Base-by-base conservation (phyloP, 2,797 vertebrate species). In the Gephyroberyx darwinii region DNA sequence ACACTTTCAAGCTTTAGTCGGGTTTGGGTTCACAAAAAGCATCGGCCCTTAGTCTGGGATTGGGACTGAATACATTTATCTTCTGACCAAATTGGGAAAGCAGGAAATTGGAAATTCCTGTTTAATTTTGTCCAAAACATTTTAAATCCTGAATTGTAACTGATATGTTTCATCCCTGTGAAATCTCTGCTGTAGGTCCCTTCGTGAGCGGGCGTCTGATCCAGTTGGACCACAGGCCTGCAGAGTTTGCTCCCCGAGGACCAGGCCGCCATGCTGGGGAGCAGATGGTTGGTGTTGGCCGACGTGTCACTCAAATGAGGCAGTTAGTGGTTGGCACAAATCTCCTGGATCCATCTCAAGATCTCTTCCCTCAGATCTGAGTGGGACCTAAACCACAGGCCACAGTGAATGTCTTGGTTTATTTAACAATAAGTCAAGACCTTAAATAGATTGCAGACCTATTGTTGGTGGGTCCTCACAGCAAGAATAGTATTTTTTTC, bases 321-420 rank as follows among this genome's bases (percentile, higher is more conserved):
- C 81, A 13, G 26, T 80, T 70, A 80, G 53, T 61, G 58, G 77
- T 75, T 80, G 81, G 75, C 75, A 71, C 51, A 65, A 64, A 59
- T 19, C 19, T 67, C 47, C 33, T 74, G 68, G 72, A 71, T 68
- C 57, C 33, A 60, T 65, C n/a, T 82, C 75, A 63, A 68, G 30
- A 54, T 26, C 31, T 41, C 9, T 13, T 73, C 26, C 14, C 56
- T 69, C 69, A 35, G 51, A 35, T 22, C 16, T 50, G 35, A 75
- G 22, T 16, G 12, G 51, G 74, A 22, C 37, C 6, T 54, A 55
- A 55, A 56, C n/a, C 51, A 58, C 3, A 8, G 30, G 69, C 41
- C 31, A 51, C 30, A 55, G 50, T 6, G 47, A 30, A 39, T 3
- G 0, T 37, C 37, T 2, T n/a, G 17, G 48, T 9, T 50, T 7